These are phyloP conservation scores for Neosalanx taihuensis DNA, from an alignment of 2,797 vertebrate species.

Conservation along the genomic window DNA sequence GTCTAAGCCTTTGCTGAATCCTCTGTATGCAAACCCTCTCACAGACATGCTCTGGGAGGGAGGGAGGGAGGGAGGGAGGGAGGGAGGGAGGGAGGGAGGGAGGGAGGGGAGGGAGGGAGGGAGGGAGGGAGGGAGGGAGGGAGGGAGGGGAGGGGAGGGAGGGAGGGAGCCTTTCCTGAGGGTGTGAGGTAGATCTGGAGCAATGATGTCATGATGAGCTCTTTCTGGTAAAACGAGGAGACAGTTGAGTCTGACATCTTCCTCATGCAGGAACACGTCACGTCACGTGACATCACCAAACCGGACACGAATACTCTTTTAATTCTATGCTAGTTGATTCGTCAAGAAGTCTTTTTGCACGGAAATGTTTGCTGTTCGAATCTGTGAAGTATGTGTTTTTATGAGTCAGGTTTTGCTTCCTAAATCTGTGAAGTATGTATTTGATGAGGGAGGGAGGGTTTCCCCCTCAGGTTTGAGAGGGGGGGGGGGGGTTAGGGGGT, in stretches of 20 bases:
- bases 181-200: no score
- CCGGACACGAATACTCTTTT: background rate
- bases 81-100: no score
- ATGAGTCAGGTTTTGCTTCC: slow-evolving; percentile 1
- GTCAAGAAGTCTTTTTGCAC: background rate
- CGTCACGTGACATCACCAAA: background rate
- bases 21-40: background rate
- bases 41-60: background rate
- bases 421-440: background rate
- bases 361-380: background rate
- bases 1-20: background rate
- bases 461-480: slow-evolving; percentile 14
- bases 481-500: no score
- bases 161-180: no score
- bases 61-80: background rate
- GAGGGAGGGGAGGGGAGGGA: no score
- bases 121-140: no score
- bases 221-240: background rate
- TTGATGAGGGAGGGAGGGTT: no score
- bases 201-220: no score
- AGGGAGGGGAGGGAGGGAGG: no score
- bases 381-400: background rate
- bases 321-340: background rate
- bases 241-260: background rate
- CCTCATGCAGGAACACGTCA: background rate